Conservation (phyloP, 1,140 invertebrate genomes). For the Phymorhynchus buccinoides region DNA sequence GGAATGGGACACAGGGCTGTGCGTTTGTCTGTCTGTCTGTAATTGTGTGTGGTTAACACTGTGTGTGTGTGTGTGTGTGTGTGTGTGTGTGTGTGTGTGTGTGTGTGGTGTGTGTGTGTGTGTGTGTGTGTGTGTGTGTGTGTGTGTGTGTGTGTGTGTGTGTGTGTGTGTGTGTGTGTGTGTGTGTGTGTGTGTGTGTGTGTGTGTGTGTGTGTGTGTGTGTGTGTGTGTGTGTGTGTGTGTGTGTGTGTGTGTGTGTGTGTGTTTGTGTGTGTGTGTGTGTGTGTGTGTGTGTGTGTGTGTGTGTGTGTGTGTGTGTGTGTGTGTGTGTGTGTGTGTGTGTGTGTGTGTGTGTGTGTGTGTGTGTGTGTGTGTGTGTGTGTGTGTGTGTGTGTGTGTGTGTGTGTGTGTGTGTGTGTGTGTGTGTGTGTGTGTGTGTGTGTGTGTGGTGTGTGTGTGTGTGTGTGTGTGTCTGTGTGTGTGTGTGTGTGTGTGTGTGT, state of each 20-base stretch:
- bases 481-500: not conserved
- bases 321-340: no score
- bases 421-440: not conserved
- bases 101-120: not conserved
- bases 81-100: not conserved
- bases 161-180: not conserved
- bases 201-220: not conserved
- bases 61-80: not conserved
- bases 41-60: not conserved
- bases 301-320: not conserved
- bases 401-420: not conserved
- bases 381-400: no score
- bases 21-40: no score
- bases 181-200: not conserved
- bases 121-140: constrained; percentile 13
- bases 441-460: no score
- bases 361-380: no score
- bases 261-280: not conserved
- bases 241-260: not conserved
- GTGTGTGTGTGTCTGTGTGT: no score
- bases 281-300: not conserved
- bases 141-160: not conserved
- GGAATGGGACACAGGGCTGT: no score
- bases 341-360: no score
- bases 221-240: no score